Conservation (phyloP, 2,888 invertebrate species). For the Hypercompe scribonia region DNA sequence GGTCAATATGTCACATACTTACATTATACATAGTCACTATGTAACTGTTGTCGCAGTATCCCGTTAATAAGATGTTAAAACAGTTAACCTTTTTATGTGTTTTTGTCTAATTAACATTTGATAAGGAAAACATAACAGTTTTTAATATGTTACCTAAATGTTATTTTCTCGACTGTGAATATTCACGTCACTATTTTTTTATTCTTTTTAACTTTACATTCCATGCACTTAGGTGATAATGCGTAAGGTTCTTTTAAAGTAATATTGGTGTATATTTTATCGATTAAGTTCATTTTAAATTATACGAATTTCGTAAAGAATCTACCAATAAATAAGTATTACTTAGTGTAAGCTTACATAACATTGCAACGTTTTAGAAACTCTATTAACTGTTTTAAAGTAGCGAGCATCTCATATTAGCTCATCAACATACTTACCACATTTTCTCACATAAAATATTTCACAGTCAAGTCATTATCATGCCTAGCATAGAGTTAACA, state of each 20-base stretch:
- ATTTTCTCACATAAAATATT: constrained; percentile 7
- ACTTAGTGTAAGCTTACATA: constrained; percentile 7
- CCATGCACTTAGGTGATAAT: not conserved
- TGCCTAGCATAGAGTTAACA: not conserved
- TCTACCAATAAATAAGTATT: not conserved
- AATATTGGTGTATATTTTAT: not conserved
- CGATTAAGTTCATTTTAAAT: not conserved
- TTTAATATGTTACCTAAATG: not conserved
- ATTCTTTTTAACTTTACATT: too few relatives aligned
- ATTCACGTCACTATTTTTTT: not conserved
- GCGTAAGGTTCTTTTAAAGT: not conserved
- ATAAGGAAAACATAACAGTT: not conserved
- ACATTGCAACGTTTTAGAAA: not conserved
- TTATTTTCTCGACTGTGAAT: not conserved
- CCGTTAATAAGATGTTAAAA: constrained; percentile 2
- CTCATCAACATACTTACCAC: constrained; percentile 8
- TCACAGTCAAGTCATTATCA: not conserved
- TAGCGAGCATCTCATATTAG: not conserved
- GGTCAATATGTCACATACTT: constrained; percentile 2
- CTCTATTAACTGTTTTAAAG: constrained; percentile 4
- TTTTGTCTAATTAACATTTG: not conserved
- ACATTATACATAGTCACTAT: not conserved
- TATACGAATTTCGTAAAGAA: not conserved
- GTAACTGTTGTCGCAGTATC: not conserved
- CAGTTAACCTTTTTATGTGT: not conserved